phyloP scores from a whole-genome alignment of 2,797 vertebrate genomes.

The Uromys caudimaculatus region DNA sequence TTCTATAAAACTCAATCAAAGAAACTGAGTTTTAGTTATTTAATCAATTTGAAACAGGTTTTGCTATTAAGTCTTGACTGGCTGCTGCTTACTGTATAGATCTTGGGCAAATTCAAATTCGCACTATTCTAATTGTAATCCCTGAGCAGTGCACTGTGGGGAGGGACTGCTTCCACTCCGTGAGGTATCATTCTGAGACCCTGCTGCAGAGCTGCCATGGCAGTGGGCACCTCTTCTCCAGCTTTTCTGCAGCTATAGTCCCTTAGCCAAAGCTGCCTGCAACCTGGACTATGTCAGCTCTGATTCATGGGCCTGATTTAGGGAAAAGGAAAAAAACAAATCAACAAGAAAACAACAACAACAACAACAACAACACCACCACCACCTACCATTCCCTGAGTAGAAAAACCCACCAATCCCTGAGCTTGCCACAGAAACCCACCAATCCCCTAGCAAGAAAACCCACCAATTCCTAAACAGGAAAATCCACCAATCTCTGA shows the following conservation, averaged over 20 bases:
- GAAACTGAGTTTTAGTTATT: constrained; percentile 6
- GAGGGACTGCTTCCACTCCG: not conserved
- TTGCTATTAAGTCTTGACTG: not conserved
- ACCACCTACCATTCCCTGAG: no score
- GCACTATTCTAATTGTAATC: not conserved
- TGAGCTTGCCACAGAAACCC: not conserved
- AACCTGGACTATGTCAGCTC: not conserved
- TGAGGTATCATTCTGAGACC: not conserved
- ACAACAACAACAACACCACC: not conserved
- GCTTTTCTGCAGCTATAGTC: no score
- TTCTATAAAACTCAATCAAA: not conserved
- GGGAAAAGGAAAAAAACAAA: not conserved
- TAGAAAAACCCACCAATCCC: no score
- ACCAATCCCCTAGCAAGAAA: not conserved
- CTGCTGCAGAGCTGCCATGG: not conserved
- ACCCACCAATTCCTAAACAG: not conserved
- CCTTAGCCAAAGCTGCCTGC: not conserved
- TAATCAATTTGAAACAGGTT: not conserved
- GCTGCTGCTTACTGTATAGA: not conserved
- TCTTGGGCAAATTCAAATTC: not conserved
- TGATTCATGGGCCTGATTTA: not conserved
- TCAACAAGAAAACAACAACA: no score
- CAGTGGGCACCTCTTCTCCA: not conserved
- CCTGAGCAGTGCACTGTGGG: not conserved
- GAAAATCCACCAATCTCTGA: not conserved